A percentile compares a stretch with the other conserved stretches of the same genome.
Conservation (phyloP, 2,797 vertebrate genomes). For the Dendrocincla fuliginosa region DNA sequence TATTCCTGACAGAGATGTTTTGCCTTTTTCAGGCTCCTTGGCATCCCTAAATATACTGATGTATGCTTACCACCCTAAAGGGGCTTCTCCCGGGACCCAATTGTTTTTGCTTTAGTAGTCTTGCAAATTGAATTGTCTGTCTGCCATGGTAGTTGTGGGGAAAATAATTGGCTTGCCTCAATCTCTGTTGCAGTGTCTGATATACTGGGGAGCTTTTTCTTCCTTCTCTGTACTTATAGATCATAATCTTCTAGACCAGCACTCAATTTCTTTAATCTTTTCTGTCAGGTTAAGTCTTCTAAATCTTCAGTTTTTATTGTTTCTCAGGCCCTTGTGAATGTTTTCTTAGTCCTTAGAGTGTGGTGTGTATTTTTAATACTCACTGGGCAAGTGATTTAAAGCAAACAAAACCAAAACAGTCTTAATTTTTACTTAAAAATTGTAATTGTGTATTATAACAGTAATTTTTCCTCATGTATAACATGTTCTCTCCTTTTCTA, state of each 20-base stretch:
- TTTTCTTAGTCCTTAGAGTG: neutral
- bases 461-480: neutral
- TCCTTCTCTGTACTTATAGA: neutral
- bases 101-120: neutral
- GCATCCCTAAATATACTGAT: neutral
- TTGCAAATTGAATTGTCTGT: neutral
- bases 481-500: constrained; percentile 10
- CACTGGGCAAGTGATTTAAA: neutral
- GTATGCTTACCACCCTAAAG: neutral
- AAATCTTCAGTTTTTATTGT: neutral
- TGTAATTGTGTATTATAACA: neutral
- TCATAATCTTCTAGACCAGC: neutral
- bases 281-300: neutral
- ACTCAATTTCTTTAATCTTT: neutral
- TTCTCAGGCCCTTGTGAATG: neutral
- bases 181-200: neutral
- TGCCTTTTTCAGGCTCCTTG: neutral
- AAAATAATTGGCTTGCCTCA: neutral
- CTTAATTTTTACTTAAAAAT: neutral
- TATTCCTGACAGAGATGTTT: neutral
- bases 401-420: neutral
- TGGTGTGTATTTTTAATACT: neutral
- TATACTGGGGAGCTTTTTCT: neutral
- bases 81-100: neutral
- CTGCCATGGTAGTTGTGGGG: neutral